Base-by-base conservation (phyloP, 2,888 invertebrate genomes). In the Nemurella pictetii region DNA sequence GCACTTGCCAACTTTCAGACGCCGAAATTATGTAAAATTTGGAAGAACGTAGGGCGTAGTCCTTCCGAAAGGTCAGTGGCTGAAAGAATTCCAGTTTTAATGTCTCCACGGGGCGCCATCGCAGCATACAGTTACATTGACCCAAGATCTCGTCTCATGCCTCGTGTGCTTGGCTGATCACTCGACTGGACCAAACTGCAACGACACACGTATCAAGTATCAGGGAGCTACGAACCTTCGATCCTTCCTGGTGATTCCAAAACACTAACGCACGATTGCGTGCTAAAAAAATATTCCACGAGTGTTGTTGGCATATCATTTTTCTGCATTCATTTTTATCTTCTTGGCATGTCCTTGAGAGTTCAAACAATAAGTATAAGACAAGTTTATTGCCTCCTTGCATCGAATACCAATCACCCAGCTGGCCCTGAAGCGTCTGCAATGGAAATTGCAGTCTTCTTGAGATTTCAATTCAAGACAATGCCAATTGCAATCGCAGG, bases 361-460 rank as follows among this genome's bases (percentile, higher is more conserved):
- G 82, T 82, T 82, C 72, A 82, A 27, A 28, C 82, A 82, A 82
- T 82, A 55, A 20, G 55, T 12, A 55, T 12, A n/a, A 28, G 9
- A 72, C 82, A 72, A 82, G 82, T 82, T 82, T 82, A 82, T 82
- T 82, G 82, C 55, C 82, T 82, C 20, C 28, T 75, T 75, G 20
- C 28, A 26, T 28, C 26, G 75, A 75, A 75, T 75, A 75, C 75
- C 75, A 75, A 75, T 75, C 75, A 75, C 75, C 55, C 20, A 55
- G 28, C 75, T 15, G 75, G 28, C 75, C 75, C 28, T 75, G 75
- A 15, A 75, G 75, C 27, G 75, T 55, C 55, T 55, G 55, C 55
- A 12, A 55, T 55, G 20, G 55, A 55, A 55, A 55, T 55, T 55
- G 55, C 55, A 55, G 12, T n/a, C 55, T 3, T 55, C 55, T 55